Conservation (phyloP, 2,113 vertebrate genomes). For the Plectropomus leopardus region DNA sequence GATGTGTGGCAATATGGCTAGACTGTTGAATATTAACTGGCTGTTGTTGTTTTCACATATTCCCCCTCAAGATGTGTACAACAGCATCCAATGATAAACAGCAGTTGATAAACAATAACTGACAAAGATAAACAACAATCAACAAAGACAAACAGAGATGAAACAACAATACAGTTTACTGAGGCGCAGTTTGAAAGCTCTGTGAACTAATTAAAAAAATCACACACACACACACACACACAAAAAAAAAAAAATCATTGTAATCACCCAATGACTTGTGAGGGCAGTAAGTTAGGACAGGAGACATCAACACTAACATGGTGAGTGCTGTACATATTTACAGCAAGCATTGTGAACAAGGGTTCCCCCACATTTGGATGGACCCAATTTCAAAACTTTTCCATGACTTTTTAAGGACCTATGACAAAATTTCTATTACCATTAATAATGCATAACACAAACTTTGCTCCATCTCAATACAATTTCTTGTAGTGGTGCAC, state of each 20-base stretch:
- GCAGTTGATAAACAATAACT: constrained; percentile 49
- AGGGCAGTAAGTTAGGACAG: neutral
- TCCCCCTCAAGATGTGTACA: constrained; percentile 54
- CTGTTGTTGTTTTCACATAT: constrained; percentile 50
- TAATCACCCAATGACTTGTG: neutral
- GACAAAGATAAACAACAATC: constrained; percentile 52
- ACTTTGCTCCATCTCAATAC: no score
- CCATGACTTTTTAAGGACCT: no score
- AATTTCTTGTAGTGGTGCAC: no score
- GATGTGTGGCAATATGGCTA: constrained; percentile 68
- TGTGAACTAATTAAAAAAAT: neutral
- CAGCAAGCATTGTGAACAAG: neutral
- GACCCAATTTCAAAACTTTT: no score
- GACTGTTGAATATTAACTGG: constrained; percentile 65
- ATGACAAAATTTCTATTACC: no score
- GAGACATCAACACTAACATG: neutral
- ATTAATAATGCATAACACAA: no score
- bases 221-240: no score
- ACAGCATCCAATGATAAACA: constrained; percentile 41
- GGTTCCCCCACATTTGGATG: no score
- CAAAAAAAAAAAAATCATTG: neutral
- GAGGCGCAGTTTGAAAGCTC: neutral
- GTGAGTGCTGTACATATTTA: neutral
- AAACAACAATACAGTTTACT: constrained; percentile 17
- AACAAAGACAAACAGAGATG: constrained; percentile 44